phyloP scores from a whole-genome alignment of 2,797 vertebrate genomes.

The Malacoctenus gilli region DNA sequence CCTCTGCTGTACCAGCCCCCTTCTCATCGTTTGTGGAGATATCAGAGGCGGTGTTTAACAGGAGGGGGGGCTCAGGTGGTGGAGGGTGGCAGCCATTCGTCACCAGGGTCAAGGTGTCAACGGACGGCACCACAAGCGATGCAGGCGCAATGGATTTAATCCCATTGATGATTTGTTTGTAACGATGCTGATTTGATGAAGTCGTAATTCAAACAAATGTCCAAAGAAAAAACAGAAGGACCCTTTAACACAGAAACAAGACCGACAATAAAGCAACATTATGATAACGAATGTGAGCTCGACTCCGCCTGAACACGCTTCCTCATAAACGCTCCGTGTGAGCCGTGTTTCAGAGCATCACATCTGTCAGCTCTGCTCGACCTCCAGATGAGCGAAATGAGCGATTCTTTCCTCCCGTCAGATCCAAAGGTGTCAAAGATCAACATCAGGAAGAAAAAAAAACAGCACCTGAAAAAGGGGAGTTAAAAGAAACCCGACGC shows the following conservation, averaged over 20 bases:
- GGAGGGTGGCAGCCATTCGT: not conserved
- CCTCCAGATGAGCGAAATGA: not conserved
- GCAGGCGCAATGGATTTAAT: too few relatives aligned
- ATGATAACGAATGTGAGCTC: too few relatives aligned
- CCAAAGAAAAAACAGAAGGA: too few relatives aligned
- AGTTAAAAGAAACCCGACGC: not conserved
- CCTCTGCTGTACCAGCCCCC: too few relatives aligned
- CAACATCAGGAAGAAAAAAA: not conserved
- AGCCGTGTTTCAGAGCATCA: too few relatives aligned
- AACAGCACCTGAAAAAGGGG: not conserved
- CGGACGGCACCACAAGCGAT: too few relatives aligned
- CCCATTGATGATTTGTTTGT: too few relatives aligned
- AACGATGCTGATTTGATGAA: too few relatives aligned
- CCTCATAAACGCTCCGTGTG: not conserved
- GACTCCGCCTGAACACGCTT: too few relatives aligned
- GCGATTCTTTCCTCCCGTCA: not conserved
- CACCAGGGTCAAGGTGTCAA: conserved; percentile 9
- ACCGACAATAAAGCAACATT: too few relatives aligned
- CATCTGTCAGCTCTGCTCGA: not conserved
- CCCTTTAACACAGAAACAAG: too few relatives aligned
- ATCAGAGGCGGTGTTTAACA: not conserved
- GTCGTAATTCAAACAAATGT: too few relatives aligned
- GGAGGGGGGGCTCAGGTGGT: not conserved
- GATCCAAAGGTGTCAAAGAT: conserved; percentile 3
- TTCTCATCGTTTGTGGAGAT: not conserved